Conservation (phyloP, 2,113 vertebrate species). For the Istiophorus platypterus region DNA sequence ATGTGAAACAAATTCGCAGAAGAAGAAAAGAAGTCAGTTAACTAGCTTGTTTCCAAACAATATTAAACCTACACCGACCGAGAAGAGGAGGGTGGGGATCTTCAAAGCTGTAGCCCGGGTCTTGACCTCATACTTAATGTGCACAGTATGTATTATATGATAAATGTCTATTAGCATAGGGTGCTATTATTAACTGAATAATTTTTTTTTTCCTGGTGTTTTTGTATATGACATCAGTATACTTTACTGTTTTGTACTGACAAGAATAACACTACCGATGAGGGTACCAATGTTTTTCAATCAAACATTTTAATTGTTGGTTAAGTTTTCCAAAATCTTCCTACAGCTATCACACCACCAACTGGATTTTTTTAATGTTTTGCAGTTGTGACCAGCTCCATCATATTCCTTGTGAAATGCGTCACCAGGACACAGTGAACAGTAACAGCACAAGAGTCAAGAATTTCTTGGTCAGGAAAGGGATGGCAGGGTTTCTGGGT, state of each 20-base stretch:
- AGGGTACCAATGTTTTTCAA: background rate
- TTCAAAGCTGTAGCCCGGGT: background rate
- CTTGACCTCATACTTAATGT: background rate
- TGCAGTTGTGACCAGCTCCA: background rate
- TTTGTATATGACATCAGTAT: background rate
- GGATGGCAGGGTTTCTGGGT: background rate
- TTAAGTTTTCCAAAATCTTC: background rate
- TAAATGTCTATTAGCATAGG: background rate
- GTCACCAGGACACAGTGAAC: background rate
- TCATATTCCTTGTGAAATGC: background rate
- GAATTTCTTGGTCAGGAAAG: no score
- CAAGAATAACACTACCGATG: background rate
- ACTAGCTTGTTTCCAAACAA: background rate
- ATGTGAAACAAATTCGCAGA: slow-evolving; percentile 37
- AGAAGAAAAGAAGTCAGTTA: slow-evolving; percentile 22
- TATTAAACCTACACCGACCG: slow-evolving; percentile 3
- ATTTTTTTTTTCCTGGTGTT: background rate
- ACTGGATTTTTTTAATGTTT: background rate
- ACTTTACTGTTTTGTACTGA: background rate
- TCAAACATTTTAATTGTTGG: background rate
- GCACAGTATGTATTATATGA: background rate
- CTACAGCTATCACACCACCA: background rate
- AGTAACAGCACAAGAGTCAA: no score
- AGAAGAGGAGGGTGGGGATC: background rate
- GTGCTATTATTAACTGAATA: background rate